phyloP scores from a whole-genome alignment of 1,140 invertebrate genomes.

The Harpegnathos saltator region DNA sequence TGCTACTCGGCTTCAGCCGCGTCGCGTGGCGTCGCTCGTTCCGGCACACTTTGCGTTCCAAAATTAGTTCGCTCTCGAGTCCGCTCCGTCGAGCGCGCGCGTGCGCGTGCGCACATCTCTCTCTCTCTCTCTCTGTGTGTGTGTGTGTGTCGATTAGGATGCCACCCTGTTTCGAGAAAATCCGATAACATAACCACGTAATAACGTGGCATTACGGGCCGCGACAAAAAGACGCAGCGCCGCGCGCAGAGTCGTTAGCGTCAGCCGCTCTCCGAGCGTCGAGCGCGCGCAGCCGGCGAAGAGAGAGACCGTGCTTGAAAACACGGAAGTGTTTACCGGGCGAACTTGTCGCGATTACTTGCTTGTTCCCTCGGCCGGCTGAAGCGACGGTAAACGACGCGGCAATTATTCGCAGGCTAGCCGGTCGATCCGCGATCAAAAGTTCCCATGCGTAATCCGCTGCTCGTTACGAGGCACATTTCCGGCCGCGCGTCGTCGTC shows the following conservation, averaged over 20 bases:
- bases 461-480: slow-evolving; percentile 36
- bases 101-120: too few species aligned
- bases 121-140: too few species aligned
- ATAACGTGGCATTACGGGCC: too few species aligned
- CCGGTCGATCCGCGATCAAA: slow-evolving; percentile 12
- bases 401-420: slow-evolving; percentile 47
- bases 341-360: slow-evolving; percentile 46
- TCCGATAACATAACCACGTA: neutral
- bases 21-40: neutral
- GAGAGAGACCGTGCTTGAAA: slow-evolving; percentile 8
- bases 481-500: slow-evolving; percentile 35
- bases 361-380: slow-evolving; percentile 13
- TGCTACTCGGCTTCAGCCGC: neutral
- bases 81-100: neutral
- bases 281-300: neutral
- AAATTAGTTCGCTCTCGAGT: slow-evolving; percentile 29
- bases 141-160: neutral
- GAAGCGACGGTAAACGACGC: slow-evolving; percentile 36
- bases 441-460: slow-evolving; percentile 52
- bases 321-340: slow-evolving; percentile 48
- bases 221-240: neutral
- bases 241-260: neutral
- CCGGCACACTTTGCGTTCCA: slow-evolving; percentile 35
- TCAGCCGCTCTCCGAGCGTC: neutral
- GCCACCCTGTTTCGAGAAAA: neutral